Conservation (phyloP, 2,113 vertebrate genomes). For the Daphoenositta chrysoptera region DNA sequence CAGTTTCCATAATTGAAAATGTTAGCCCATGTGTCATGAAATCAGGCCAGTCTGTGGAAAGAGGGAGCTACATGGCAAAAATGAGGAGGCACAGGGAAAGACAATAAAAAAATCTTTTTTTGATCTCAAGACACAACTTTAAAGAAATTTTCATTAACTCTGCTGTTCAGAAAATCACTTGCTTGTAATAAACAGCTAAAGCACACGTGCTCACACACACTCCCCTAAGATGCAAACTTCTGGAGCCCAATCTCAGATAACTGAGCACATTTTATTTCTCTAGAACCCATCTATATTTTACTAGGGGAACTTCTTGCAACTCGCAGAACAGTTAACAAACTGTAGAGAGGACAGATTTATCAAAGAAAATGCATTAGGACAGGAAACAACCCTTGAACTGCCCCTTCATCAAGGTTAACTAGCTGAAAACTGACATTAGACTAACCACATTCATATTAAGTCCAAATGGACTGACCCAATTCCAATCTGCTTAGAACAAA, state of each 20-base stretch:
- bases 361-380: neutral
- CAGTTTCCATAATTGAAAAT: neutral
- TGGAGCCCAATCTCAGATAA: neutral
- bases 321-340: neutral
- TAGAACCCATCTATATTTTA: neutral
- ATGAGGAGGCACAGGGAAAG: neutral
- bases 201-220: fast-evolving
- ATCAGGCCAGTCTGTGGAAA: neutral
- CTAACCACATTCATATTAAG: neutral
- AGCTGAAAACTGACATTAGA: neutral
- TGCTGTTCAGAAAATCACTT: neutral
- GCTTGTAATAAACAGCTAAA: neutral
- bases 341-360: neutral
- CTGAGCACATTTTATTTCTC: neutral
- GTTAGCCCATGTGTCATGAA: neutral
- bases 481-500: neutral
- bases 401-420: neutral
- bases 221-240: neutral
- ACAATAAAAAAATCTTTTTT: neutral
- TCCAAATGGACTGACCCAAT: neutral
- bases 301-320: neutral
- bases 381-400: neutral
- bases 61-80: neutral
- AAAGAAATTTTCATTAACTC: neutral
- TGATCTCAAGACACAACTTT: neutral